phyloP scores from a whole-genome alignment of 2,888 invertebrate species.

The Meteorus cinctellus region DNA sequence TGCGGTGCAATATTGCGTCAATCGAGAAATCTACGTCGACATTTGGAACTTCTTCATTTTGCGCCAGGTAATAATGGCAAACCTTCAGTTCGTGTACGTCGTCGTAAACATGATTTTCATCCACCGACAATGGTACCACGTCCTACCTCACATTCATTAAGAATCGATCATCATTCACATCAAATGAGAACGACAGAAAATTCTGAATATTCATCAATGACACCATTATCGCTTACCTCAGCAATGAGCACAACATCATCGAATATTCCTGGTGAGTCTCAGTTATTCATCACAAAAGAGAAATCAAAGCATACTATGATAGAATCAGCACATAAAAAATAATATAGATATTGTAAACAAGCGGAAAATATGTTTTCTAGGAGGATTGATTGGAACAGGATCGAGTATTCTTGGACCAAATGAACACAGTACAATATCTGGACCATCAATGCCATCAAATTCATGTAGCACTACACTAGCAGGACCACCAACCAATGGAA shows the following conservation, averaged over 20 bases:
- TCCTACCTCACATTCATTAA: conserved; percentile 52
- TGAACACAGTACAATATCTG: conserved; percentile 55
- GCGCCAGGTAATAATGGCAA: conserved; percentile 62
- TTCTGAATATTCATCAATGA: conserved; percentile 57
- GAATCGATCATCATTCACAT: conserved; percentile 52
- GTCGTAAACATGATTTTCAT: conserved; percentile 56
- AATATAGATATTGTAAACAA: no score
- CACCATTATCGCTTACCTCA: conserved; percentile 60
- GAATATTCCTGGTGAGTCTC: conserved; percentile 59
- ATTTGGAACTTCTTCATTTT: conserved; percentile 73
- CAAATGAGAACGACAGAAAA: conserved; percentile 55
- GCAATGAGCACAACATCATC: conserved; percentile 57
- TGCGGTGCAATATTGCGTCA: conserved; percentile 77
- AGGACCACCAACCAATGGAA: conserved; percentile 58
- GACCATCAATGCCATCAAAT: conserved; percentile 52
- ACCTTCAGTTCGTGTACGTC: conserved; percentile 53
- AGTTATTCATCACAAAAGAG: neutral
- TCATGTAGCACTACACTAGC: conserved; percentile 58
- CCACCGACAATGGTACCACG: conserved; percentile 53
- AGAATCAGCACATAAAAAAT: neutral
- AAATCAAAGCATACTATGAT: no score
- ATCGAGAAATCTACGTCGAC: conserved; percentile 77
- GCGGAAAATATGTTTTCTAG: conserved; percentile 46
- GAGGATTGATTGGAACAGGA: conserved; percentile 57
- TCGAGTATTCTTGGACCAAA: conserved; percentile 53